These are phyloP conservation scores for Bicyclus anynana DNA, from an alignment of 1,140 invertebrate species.

Conservation along the genomic window DNA sequence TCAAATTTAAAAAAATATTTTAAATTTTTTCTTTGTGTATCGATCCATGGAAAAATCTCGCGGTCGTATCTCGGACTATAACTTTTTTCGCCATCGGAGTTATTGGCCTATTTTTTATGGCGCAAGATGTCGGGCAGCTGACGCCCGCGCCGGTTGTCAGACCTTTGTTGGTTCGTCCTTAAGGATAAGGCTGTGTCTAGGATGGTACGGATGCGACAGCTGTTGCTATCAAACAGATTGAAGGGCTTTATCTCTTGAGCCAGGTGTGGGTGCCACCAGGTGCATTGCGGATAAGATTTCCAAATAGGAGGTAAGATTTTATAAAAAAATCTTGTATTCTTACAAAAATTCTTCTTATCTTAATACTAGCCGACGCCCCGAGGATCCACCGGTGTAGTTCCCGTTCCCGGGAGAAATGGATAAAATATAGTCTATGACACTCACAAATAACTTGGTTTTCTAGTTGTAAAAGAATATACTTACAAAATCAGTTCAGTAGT, in stretches of 20 bases:
- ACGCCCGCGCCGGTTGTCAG: conserved; percentile 47
- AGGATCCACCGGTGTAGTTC: too few relatives aligned
- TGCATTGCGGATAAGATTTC: conserved; percentile 17
- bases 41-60: not conserved
- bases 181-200: conserved; percentile 34
- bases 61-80: not conserved
- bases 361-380: too few relatives aligned
- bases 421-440: too few relatives aligned
- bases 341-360: too few relatives aligned
- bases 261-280: conserved; percentile 48
- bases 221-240: conserved; percentile 36
- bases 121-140: conserved; percentile 69
- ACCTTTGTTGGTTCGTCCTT: conserved; percentile 48
- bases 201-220: conserved; percentile 45
- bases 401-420: too few relatives aligned
- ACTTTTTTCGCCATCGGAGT: conserved; percentile 58
- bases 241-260: conserved; percentile 31
- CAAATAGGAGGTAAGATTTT: not conserved
- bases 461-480: too few relatives aligned
- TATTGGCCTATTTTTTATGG: conserved; percentile 74
- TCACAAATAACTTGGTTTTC: too few relatives aligned
- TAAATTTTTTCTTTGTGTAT: too few relatives aligned
- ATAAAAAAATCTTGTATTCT: too few relatives aligned
- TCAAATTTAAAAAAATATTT: too few relatives aligned
- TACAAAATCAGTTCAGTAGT: too few relatives aligned